Evolutionary conservation across 2,888 invertebrate genomes (phyloP).

Genomic region (Morpho achilles): DNA sequence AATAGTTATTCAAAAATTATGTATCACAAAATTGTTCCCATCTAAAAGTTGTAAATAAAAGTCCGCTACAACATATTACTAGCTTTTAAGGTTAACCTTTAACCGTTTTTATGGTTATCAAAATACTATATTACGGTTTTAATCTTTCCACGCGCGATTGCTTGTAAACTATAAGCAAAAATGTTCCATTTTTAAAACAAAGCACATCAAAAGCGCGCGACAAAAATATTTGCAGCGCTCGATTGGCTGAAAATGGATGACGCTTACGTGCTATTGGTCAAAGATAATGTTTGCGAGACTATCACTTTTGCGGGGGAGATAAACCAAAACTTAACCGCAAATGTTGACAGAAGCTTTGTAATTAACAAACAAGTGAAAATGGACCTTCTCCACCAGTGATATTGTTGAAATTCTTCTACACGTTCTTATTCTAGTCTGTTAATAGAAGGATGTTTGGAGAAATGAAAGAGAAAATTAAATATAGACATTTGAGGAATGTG

Average conservation of each 20-base stretch:
- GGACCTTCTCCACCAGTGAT: conserved; percentile 29
- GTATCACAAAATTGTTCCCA: no score
- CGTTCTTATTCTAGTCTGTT: background rate
- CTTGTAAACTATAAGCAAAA: background rate
- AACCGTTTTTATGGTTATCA: no score
- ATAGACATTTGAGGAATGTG: conserved; percentile 38
- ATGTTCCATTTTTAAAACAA: conserved; percentile 30
- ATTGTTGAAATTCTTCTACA: conserved; percentile 29
- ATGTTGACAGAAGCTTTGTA: conserved; percentile 59
- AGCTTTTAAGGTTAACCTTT: no score
- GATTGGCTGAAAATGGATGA: conserved; percentile 66
- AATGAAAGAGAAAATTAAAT: conserved; percentile 49
- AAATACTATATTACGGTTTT: no score
- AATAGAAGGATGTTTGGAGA: conserved; percentile 36
- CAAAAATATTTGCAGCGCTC: conserved; percentile 45
- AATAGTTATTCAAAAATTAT: no score
- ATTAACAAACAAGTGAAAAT: conserved; percentile 30
- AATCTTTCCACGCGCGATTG: no score
- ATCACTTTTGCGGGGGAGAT: conserved; percentile 71
- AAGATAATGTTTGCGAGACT: conserved; percentile 73
- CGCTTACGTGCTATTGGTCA: conserved; percentile 71
- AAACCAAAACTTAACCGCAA: conserved; percentile 68
- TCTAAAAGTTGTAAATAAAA: no score
- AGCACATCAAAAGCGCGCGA: conserved; percentile 49
- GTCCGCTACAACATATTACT: no score